Evolutionary conservation across 2,113 vertebrate species (phyloP).

Genomic region (Paedocypris sp.): DNA sequence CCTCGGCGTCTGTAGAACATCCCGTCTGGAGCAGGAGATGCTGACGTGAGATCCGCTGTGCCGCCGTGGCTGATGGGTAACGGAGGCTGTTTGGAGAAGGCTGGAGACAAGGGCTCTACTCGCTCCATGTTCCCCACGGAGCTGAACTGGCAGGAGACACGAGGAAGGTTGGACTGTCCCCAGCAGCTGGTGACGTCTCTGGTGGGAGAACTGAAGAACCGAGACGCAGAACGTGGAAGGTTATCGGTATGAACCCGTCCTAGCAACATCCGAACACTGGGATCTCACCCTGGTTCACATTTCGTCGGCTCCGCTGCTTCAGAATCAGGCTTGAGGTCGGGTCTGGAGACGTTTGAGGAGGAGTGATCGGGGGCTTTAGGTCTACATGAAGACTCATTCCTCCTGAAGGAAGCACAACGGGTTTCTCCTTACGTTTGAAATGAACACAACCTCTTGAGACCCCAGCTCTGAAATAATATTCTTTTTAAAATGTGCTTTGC

Average conservation of each 20-base stretch:
- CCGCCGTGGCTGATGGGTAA: constrained; percentile 62
- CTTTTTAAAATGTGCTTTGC: not conserved
- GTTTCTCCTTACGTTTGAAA: no score
- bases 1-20: constrained; percentile 66
- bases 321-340: constrained; percentile 32
- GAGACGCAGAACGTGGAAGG: not conserved
- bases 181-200: constrained; percentile 60
- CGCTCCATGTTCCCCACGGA: constrained; percentile 74
- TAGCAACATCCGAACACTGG: not conserved
- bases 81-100: constrained; percentile 46
- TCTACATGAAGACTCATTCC: constrained; percentile 65
- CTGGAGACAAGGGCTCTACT: constrained; percentile 60
- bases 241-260: not conserved
- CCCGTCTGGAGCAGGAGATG: constrained; percentile 63
- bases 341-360: constrained; percentile 39
- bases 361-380: constrained; percentile 78
- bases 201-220: constrained; percentile 59
- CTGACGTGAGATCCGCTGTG: constrained; percentile 58
- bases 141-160: constrained; percentile 62
- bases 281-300: constrained; percentile 70
- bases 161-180: constrained; percentile 61
- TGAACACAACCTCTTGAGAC: no score
- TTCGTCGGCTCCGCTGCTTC: constrained; percentile 56
- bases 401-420: constrained; percentile 57
- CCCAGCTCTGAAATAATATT: not conserved